These are phyloP conservation scores for Malacosoma neustria DNA, from an alignment of 2,888 invertebrate genomes.

Conservation along the genomic window DNA sequence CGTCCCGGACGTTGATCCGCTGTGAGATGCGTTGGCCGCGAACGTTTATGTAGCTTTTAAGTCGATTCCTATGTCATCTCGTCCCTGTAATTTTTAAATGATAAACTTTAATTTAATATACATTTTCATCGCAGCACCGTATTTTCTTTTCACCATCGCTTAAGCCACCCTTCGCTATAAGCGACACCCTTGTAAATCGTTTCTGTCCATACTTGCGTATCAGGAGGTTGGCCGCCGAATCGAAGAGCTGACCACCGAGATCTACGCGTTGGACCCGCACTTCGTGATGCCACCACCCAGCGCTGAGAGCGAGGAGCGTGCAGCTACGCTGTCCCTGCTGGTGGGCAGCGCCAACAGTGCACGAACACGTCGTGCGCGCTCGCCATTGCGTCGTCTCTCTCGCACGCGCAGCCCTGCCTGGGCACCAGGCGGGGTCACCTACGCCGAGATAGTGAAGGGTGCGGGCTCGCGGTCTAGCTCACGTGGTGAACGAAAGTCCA, in stretches of 20 bases:
- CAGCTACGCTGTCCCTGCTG: constrained; percentile 56
- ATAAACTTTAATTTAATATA: constrained; percentile 39
- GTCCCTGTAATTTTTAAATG: constrained; percentile 45
- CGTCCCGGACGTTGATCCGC: constrained; percentile 86
- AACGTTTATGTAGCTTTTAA: constrained; percentile 36
- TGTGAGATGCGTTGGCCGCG: constrained; percentile 76
- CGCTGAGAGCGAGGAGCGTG: constrained; percentile 79
- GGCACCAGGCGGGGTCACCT: constrained; percentile 83
- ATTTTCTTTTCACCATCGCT: constrained; percentile 45
- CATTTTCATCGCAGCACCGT: constrained; percentile 54
- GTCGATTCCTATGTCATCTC: constrained; percentile 42
- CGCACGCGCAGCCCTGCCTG: constrained; percentile 77
- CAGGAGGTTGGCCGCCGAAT: constrained; percentile 83
- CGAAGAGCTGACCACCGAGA: constrained; percentile 81
- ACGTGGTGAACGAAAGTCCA: constrained; percentile 29
- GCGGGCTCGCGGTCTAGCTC: constrained; percentile 51
- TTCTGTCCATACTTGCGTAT: constrained; percentile 75
- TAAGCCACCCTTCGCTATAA: constrained; percentile 28
- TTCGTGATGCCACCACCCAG: constrained; percentile 76
- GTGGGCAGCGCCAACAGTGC: constrained; percentile 63
- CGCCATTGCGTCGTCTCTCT: constrained; percentile 52
- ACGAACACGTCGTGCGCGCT: constrained; percentile 60
- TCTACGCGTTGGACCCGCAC: constrained; percentile 86
- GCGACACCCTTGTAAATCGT: constrained; percentile 58
- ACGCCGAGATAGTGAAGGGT: constrained; percentile 87